Evolutionary conservation across 1,140 invertebrate species (phyloP), one percentile per base, ranked within the genome.

Genomic region (Rhyacophila brunnea): DNA sequence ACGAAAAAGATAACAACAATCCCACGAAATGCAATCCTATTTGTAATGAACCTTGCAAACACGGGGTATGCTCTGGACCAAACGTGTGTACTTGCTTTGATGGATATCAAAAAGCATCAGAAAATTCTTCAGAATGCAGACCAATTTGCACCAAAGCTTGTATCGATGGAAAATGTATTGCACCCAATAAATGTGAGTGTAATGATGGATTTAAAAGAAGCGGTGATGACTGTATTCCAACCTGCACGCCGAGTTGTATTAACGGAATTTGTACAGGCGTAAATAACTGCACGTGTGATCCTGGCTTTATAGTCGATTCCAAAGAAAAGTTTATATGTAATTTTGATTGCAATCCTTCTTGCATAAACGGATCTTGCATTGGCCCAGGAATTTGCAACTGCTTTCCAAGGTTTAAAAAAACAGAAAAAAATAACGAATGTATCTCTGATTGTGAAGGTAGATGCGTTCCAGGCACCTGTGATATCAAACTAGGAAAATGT

Each of bases 31-130:
- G 80, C 40, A 18, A 61, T 18, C 74, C 78, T 0, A 67, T 68
- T 46, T 82, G 80, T 47, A 68, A 71, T 42, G 47, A 67, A 17
- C 59, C 65, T 13, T 81, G 80, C 56, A 51, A 73, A 14, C 77
- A 79, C 43, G 78, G 77, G 4, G 55, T 60, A 19, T 82, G 79
- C 54, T 62, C 65, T n/a, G 70, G 66, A 19, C 78, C 79, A 9
- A 68, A 78, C 50, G 61, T 63, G 13, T 82, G 80, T 36, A 52
- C 13, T 0, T 79, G 76, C 36, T 17, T 9, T 13, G 11, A 28
- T 19, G 56, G 56, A 10, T 58, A 36, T 23, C 9, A 43, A 13
- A 11, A 35, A 44, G 28, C 34, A 6, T 5, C 6, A n/a, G n/a
- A 51, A n/a, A 34, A 19, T 14, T n/a, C 17, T 6, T 23, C 23